Evolutionary conservation across 2,888 invertebrate genomes (phyloP).

Genomic region (Dendrolimus pini): DNA sequence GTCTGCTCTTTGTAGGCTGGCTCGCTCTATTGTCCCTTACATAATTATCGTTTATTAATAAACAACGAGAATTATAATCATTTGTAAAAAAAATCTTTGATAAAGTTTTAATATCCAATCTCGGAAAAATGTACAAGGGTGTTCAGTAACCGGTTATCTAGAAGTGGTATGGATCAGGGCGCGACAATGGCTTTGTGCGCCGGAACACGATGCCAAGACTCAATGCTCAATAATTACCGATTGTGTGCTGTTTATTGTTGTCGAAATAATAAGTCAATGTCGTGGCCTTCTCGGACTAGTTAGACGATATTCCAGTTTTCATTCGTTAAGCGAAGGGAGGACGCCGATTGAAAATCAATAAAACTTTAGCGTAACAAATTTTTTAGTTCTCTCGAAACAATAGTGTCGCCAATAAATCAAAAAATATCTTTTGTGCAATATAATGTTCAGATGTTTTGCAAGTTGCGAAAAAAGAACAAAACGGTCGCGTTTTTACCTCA

Average conservation of each 20-base stretch:
- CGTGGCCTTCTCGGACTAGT: conserved; percentile 49
- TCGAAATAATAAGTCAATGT: conserved; percentile 53
- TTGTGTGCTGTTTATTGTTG: conserved; percentile 54
- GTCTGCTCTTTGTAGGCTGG: conserved; percentile 25
- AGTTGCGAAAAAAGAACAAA: conserved; percentile 58
- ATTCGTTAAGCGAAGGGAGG: conserved; percentile 45
- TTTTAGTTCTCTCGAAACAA: conserved; percentile 46
- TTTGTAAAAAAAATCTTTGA: no score
- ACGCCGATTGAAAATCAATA: conserved; percentile 44
- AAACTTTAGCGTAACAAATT: conserved; percentile 47
- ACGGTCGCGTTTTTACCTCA: conserved; percentile 56
- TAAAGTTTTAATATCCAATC: conserved; percentile 3
- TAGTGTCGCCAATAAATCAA: conserved; percentile 59
- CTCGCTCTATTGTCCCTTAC: conserved; percentile 17
- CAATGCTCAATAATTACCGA: conserved; percentile 55
- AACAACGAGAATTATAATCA: neutral
- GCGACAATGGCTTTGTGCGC: conserved; percentile 29
- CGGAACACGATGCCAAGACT: conserved; percentile 33
- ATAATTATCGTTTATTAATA: neutral
- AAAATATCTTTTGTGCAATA: conserved; percentile 60
- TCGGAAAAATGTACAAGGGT: conserved; percentile 35
- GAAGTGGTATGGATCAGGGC: conserved; percentile 11
- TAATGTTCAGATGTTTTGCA: conserved; percentile 53
- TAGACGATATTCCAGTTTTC: conserved; percentile 42
- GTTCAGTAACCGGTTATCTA: conserved; percentile 48